Base-by-base conservation (phyloP, 1,140 invertebrate genomes). In the Neelides sp. region DNA sequence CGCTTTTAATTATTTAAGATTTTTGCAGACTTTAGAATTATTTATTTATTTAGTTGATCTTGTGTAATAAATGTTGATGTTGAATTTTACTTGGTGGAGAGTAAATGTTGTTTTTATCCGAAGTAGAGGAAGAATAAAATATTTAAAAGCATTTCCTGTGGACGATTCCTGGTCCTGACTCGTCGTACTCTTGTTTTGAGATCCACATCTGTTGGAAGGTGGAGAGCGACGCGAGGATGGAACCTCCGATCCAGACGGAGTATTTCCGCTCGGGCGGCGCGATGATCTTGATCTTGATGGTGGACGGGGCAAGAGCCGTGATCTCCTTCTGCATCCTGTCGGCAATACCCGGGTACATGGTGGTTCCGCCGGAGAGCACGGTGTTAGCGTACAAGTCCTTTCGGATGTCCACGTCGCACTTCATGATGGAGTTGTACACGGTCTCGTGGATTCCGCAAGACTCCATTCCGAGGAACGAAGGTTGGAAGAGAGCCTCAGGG, bases 361-460 rank as follows among this genome's bases (percentile, higher is more conserved):
- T 93, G 74, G 90, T 92, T 71, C 91, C 91, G 66, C 91, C 90
- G 55, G 90, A 94, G 62, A 94, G 77, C 54, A 94, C 90, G 57
- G 86, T 92, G 77, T 94, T 94, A 72, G 89, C 87, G 70, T 93
- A 94, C 71, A 93, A 73, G 73, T 93, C 89, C 77, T 88, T 83
- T 59, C 69, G 62, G 61, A 73, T 72, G 55, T 72, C 70, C 41
- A 73, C 67, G 55, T 76, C 73, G 61, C 74, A 76, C 62, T 76
- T 76, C 74, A 74, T 76, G 66, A 77, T 76, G 51, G 71, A 74
- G 68, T 77, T 77, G 71, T 73, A 78, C 34, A 70, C 71, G 52
- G 81, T 84, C 65, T 86, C 83, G 64, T 85, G 82, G 64, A 86
- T 84, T 57, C 83, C 82, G 63, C 74, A 78, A 42, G 81, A 77